Conservation (phyloP, 2,888 invertebrate species). For the Rapana venosa region DNA sequence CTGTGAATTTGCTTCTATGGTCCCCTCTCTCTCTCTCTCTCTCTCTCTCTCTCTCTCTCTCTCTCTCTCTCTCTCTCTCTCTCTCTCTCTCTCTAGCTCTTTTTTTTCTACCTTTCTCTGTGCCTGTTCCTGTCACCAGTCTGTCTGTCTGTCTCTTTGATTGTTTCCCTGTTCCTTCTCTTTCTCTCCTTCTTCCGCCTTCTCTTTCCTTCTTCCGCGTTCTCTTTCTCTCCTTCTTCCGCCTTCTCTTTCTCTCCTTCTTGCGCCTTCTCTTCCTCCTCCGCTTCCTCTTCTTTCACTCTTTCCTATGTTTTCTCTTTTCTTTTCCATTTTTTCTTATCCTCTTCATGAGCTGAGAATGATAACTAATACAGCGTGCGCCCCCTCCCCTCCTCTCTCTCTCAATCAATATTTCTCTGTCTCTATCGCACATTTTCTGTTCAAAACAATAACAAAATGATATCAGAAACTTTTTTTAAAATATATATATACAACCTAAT, state of each 20-base stretch:
- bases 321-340: no score
- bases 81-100: not conserved
- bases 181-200: not conserved
- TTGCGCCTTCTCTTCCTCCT: not conserved
- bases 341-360: no score
- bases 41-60: not conserved
- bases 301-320: no score
- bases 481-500: no score
- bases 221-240: constrained; percentile 6
- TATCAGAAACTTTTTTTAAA: no score
- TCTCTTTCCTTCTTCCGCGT: not conserved
- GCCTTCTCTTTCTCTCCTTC: not conserved
- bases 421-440: no score
- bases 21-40: not conserved
- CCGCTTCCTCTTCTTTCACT: no score
- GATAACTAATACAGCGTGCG: no score
- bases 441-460: no score
- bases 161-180: not conserved
- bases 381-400: no score
- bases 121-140: not conserved
- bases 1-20: no score
- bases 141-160: not conserved
- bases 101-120: not conserved
- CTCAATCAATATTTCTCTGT: no score
- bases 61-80: constrained; percentile 1